Percentiles rank a stretch among this genome's conserved stretches.
Evolutionary conservation across 2,888 invertebrate genomes (phyloP).

Genomic region (Lutraria lutraria): DNA sequence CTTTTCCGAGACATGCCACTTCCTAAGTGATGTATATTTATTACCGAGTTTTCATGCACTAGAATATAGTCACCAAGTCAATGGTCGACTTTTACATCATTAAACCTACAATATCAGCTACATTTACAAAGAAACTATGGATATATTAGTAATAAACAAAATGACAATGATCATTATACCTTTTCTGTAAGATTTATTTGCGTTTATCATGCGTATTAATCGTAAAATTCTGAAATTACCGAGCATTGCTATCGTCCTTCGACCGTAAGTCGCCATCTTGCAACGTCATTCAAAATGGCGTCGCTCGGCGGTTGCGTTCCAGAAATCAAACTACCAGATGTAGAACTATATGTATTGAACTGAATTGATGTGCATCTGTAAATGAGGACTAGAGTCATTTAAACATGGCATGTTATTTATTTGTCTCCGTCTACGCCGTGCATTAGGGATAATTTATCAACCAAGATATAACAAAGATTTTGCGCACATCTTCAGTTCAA

Average conservation of each 20-base stretch:
- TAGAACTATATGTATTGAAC: conserved; percentile 22
- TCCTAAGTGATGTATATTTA: background rate
- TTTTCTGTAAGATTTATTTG: conserved; percentile 13
- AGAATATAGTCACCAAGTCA: background rate
- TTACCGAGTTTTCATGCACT: background rate
- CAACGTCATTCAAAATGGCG: conserved; percentile 41
- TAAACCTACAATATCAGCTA: background rate
- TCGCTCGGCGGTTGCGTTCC: conserved; percentile 30
- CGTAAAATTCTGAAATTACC: conserved; percentile 20
- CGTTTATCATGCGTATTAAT: background rate
- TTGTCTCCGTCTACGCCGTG: background rate
- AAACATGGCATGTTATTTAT: conserved; percentile 19
- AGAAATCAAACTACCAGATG: conserved; percentile 26
- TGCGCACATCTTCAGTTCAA: background rate
- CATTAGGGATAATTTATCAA: background rate
- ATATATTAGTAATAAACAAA: background rate
- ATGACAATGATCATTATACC: conserved; percentile 11
- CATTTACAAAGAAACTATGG: background rate
- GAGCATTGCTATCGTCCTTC: conserved; percentile 20
- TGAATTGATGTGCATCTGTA: conserved; percentile 23
- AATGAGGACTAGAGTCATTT: conserved; percentile 16
- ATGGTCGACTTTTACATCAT: background rate
- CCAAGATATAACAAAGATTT: background rate
- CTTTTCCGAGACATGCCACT: background rate
- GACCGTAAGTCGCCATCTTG: conserved; percentile 35